phyloP scores from a whole-genome alignment of 2,888 invertebrate species.

The Girardia tigrina region DNA sequence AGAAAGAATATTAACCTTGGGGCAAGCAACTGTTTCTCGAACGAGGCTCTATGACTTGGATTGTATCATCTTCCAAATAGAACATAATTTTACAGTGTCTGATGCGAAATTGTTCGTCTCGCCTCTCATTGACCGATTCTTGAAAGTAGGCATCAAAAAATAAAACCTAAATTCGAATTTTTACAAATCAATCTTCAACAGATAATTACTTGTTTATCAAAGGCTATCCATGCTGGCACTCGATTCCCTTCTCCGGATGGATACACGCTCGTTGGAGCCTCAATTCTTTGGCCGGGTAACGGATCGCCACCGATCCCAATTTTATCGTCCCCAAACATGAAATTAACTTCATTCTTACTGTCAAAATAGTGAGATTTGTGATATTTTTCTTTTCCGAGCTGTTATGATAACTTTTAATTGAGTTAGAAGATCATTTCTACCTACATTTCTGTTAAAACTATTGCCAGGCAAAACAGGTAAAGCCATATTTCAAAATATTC shows the following conservation, averaged over 20 bases:
- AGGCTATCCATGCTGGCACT: conserved; percentile 70
- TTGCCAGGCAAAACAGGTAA: conserved; percentile 49
- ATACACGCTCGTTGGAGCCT: conserved; percentile 60
- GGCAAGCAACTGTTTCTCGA: conserved; percentile 69
- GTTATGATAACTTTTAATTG: conserved; percentile 38
- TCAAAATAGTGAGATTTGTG: conserved; percentile 58
- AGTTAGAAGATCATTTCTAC: conserved; percentile 36
- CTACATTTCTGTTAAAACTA: conserved; percentile 44
- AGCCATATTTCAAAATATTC: conserved; percentile 41
- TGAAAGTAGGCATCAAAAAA: conserved; percentile 32
- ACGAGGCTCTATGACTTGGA: conserved; percentile 69
- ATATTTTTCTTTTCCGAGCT: conserved; percentile 59
- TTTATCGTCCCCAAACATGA: conserved; percentile 57
- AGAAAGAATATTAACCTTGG: conserved; percentile 68
- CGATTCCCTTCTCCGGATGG: conserved; percentile 63
- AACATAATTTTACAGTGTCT: conserved; percentile 70
- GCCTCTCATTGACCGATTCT: conserved; percentile 65
- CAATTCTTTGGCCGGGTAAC: conserved; percentile 52
- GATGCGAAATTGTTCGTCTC: conserved; percentile 59
- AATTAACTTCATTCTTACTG: conserved; percentile 50
- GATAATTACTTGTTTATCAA: conserved; percentile 60
- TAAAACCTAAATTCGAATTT: conserved; percentile 7
- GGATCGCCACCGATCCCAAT: conserved; percentile 57
- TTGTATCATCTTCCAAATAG: conserved; percentile 77
- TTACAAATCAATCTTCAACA: conserved; percentile 18